Conservation (phyloP, 2,113 vertebrate genomes). For the Heloderma charlesbogerti region DNA sequence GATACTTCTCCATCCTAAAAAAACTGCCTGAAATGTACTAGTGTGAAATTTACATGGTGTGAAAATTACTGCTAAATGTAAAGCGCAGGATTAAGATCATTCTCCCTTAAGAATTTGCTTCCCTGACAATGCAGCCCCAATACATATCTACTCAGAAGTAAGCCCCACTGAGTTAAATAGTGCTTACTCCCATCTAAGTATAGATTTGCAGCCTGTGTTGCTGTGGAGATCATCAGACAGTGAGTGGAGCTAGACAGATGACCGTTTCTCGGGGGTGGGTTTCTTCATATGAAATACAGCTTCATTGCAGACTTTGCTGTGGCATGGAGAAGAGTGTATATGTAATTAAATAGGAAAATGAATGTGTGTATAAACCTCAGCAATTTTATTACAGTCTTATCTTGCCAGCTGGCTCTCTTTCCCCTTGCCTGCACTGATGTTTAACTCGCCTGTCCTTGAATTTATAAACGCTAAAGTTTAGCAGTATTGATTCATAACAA, state of each 20-base stretch:
- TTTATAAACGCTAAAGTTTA: slow-evolving; percentile 4
- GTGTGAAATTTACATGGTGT: background rate
- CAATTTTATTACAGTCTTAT: background rate
- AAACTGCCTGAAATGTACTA: too few species aligned
- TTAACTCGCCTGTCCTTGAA: slow-evolving; percentile 37
- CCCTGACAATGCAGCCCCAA: background rate
- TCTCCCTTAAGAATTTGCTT: background rate
- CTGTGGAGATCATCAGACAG: background rate
- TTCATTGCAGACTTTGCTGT: slow-evolving; percentile 7
- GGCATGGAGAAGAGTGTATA: slow-evolving; percentile 18
- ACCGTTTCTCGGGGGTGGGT: background rate
- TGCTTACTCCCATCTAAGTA: too few species aligned
- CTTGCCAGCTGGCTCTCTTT: slow-evolving; percentile 29
- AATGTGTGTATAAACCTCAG: background rate
- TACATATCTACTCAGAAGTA: too few species aligned
- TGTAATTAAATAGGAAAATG: slow-evolving; percentile 31
- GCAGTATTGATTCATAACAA: background rate
- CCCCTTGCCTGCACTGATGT: background rate
- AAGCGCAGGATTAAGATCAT: background rate
- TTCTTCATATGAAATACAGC: background rate
- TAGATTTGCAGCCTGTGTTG: too few species aligned
- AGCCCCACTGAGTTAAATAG: too few species aligned
- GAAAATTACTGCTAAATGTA: background rate
- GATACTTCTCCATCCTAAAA: too few species aligned
- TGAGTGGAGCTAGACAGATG: background rate